Evolutionary conservation across 2,797 vertebrate genomes (phyloP), one percentile per base, ranked within the genome.

Genomic region (Orientallactaga sibirica): DNA sequence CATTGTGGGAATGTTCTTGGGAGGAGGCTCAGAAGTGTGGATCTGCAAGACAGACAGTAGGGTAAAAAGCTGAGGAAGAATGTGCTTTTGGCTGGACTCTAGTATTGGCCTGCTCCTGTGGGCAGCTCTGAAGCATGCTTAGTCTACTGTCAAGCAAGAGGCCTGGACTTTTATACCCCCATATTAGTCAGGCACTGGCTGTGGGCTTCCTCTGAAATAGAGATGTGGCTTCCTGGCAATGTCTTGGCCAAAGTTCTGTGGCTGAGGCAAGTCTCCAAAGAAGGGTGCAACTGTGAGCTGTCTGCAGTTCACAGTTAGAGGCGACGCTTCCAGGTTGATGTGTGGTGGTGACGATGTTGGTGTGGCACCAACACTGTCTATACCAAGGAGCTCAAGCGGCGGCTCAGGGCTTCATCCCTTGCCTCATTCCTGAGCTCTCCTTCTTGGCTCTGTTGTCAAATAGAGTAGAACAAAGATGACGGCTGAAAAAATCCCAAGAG

Each of bases 381-480:
- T 7, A 58, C 14, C 41, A 55, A 58, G 27, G 52, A 71, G 61
- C 66, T 81, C 61, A 79, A 67, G 55, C 37, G 27, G 9, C 48
- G 62, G 70, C 70, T 73, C 7, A 7, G 14, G 52, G 5, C 29
- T 91, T 89, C 29, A 22, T 29, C 77, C 89, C 25, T 37, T 52
- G n/a, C 62, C 27, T 58, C 62, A 37, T 58, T 91, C 82, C 78
- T 80, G 70, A 55, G 19, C 24, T 48, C 16, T 41, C 43, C 37
- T 70, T 87, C 61, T 92, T 71, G 77, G 25, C 61, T 88, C 68
- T 61, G 2, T 91, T 83, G 55, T 94, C 82, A 68, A 41, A 43
- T 11, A 84, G 58, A 80, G 11, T 12, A 43, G 55, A 52, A 29
- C 52, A 18, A 27, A 74, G 71, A 12, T 55, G 58, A 62, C 18